Percentiles rank a stretch among this genome's conserved stretches.
Conservation (phyloP, 2,113 vertebrate genomes). For the Peromyscus polionotus region DNA sequence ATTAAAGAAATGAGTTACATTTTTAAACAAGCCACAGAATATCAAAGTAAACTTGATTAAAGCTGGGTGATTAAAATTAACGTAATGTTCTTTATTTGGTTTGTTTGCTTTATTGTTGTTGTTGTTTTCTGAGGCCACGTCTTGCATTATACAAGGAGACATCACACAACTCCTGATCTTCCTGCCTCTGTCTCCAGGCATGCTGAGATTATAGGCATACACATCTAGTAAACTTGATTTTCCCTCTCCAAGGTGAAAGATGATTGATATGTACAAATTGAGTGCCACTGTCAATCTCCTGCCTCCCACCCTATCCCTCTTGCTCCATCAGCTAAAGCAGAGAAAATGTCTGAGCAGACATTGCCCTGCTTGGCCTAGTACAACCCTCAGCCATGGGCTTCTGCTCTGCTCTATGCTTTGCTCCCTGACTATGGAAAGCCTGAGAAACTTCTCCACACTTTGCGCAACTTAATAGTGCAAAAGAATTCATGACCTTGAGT, state of each 20-base stretch:
- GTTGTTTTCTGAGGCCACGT: neutral
- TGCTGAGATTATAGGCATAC: neutral
- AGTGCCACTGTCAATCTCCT: too few relatives aligned
- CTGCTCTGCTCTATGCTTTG: neutral
- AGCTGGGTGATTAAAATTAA: neutral
- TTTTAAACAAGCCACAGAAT: constrained; percentile 16
- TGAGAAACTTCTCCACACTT: rapidly evolving
- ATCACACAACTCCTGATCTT: neutral
- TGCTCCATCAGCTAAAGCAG: neutral
- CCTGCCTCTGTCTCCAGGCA: neutral
- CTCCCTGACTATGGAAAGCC: rapidly evolving
- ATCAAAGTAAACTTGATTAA: constrained; percentile 31
- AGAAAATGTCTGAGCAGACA: neutral
- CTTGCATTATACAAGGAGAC: neutral
- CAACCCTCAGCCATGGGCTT: rapidly evolving
- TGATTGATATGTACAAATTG: neutral
- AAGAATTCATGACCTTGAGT: neutral
- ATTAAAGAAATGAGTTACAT: neutral
- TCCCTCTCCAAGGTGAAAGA: neutral
- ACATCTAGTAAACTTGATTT: neutral
- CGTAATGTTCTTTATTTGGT: neutral
- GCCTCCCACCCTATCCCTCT: neutral
- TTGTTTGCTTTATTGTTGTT: neutral
- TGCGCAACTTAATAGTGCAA: neutral
- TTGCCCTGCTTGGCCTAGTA: too few relatives aligned